Evolutionary conservation across 1,140 invertebrate genomes (phyloP), one percentile per base, ranked within the genome.

Genomic region (Papilio polytes): DNA sequence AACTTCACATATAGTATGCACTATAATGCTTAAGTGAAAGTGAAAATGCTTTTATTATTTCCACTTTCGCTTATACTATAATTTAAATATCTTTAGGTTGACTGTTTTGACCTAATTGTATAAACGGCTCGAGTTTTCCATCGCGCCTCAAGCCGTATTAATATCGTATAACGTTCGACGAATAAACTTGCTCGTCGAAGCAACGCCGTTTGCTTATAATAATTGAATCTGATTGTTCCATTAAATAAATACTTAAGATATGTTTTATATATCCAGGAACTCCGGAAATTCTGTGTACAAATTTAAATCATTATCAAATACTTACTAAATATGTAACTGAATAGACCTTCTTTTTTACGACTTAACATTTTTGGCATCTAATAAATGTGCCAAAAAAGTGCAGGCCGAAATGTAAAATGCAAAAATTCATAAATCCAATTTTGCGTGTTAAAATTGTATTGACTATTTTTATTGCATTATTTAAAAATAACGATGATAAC

Each of bases 161-260:
- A 63, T 22, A 26, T 63, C 59, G 59, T 63, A 26, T 26, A 26
- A 63, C 20, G 59, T 63, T 63, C 59, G 22, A 63, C 20, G 59
- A 63, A 12, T 63, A 31, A 26, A 13, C 59, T 63, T 1, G 20
- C 59, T 63, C 22, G 20, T 31, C 12, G 22, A 22, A 63, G 22
- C 9, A 3, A 63, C 20, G 22, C 18, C 20, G 20, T 22, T 26
- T 63, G 59, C 9, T 26, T 26, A 63, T 12, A 26, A 63, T 18
- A 63, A 56, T 56, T 56, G n/a, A 56, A 56, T 20, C n/a, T 56
- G 53, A 56, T 56, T 53, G 51, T 53, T 56, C 53, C 4, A 56
- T 8, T 1, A n/a, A 56, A 56, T 56, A 56, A 56, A 20, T 3
- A 56, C 20, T 56, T 56, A 20, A 51, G 13, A 56, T 56, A 48